Evolutionary conservation across 2,797 vertebrate species (phyloP).

Genomic region (Betta splendens): DNA sequence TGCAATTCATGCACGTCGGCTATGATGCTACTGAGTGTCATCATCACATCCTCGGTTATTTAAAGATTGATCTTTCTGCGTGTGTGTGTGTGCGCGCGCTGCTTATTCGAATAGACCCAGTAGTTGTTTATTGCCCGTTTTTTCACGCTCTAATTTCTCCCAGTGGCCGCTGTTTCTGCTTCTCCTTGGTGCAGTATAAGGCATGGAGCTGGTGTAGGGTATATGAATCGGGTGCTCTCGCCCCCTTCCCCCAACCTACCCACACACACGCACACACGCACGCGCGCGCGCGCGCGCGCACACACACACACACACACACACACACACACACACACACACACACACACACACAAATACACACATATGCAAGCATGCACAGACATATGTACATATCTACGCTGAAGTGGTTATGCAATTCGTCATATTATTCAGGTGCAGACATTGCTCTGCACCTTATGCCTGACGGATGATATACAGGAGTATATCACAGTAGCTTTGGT

Average conservation of each 20-base stretch:
- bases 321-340: constrained; percentile 17
- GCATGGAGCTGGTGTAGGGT: constrained; percentile 56
- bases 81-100: constrained; percentile 35
- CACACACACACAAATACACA: constrained; percentile 27
- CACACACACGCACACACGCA: constrained; percentile 18
- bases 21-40: constrained; percentile 79
- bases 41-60: constrained; percentile 80
- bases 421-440: constrained; percentile 59
- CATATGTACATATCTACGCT: constrained; percentile 36
- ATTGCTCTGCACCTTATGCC: constrained; percentile 41
- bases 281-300: constrained; percentile 21
- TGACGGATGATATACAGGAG: constrained; percentile 34
- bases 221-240: constrained; percentile 61
- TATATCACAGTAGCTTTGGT: constrained; percentile 15
- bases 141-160: constrained; percentile 60
- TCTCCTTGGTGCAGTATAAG: constrained; percentile 71
- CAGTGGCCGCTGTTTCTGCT: constrained; percentile 30
- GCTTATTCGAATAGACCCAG: constrained; percentile 60
- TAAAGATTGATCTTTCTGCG: constrained; percentile 78
- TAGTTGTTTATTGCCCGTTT: constrained; percentile 69
- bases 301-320: constrained; percentile 13
- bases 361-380: constrained; percentile 21
- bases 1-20: constrained; percentile 75
- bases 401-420: constrained; percentile 76
- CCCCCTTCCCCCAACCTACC: constrained; percentile 18